Evolutionary conservation across 2,888 invertebrate genomes (phyloP), one percentile per base, ranked within the genome.

Genomic region (Lamellibrachia columna): DNA sequence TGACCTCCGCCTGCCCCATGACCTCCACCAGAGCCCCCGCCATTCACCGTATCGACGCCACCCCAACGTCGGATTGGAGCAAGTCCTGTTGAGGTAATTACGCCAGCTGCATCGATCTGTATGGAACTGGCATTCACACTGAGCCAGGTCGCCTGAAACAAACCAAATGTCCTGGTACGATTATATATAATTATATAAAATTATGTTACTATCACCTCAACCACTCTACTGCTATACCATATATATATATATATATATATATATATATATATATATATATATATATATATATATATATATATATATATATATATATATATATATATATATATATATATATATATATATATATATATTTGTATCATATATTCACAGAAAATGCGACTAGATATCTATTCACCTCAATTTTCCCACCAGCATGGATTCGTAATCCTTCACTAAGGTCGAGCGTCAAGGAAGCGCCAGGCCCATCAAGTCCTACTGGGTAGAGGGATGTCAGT

Each of bases 11-110:
- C 94, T 22, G 94, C 95, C 52, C 94, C 95, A 93, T 93, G 93
- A 2, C 95, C 95, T 15, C 94, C 95, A 75, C 95, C 95, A 90
- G 94, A 94, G 0, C 94, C 95, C 93, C 94, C 95, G 93, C 95
- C 95, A 90, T 93, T 91, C 53, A 93, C 94, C 52, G 94, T 94
- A 75, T 93, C 92, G 22, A 94, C 94, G 53, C 95, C 95, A 93
- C 75, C 60, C 2, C 53, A 52, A n/a, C 1, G n/a, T 28, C 90
- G 28, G 92, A 52, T 9, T 11, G 95, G 95, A 3, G 95, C 95
- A 28, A 91, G 91, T 4, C 94, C 94, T 90, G 93, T 94, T 9
- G 75, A 75, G 1, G 75, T 75, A n/a, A 95, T 95, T 22, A 93
- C 93, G 60, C 94, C 94, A 60, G 95, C 95, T 11, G 94, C 94